phyloP scores from a whole-genome alignment of 2,888 invertebrate genomes.

The Lepidocyrtinus sp. region DNA sequence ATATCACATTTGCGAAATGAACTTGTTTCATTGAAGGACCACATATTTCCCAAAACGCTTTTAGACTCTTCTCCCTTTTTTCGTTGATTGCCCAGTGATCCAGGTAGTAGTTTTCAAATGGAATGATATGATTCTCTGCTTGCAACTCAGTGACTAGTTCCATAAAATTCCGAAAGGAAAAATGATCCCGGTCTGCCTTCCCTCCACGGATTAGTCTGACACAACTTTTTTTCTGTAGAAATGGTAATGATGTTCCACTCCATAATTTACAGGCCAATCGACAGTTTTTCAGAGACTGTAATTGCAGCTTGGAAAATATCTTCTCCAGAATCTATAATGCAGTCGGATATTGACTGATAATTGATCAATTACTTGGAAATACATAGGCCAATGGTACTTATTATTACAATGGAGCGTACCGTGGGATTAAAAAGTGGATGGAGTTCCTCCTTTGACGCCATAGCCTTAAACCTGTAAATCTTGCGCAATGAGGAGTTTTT shows the following conservation, averaged over 20 bases:
- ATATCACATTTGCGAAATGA: slow-evolving; percentile 59
- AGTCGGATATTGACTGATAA: too few species aligned
- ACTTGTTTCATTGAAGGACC: slow-evolving; percentile 59
- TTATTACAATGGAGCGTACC: too few species aligned
- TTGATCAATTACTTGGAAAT: too few species aligned
- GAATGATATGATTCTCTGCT: slow-evolving; percentile 24
- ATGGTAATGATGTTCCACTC: slow-evolving; percentile 37
- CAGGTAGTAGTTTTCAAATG: slow-evolving; percentile 58
- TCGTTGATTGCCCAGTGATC: slow-evolving; percentile 63
- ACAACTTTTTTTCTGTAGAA: slow-evolving; percentile 51
- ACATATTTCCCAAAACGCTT: slow-evolving; percentile 58
- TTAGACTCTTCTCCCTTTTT: slow-evolving; percentile 51
- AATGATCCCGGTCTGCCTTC: slow-evolving; percentile 51
- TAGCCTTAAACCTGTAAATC: too few species aligned
- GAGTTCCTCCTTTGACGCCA: slow-evolving; percentile 20
- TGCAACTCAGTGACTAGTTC: slow-evolving; percentile 33
- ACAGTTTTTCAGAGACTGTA: slow-evolving; percentile 44
- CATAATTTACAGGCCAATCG: slow-evolving; percentile 53
- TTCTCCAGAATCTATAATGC: slow-evolving; percentile 52
- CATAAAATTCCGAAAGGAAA: slow-evolving; percentile 57
- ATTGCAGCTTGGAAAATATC: slow-evolving; percentile 45
- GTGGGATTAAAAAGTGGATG: slow-evolving; percentile 62
- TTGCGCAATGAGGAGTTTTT: too few species aligned
- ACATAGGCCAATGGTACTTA: too few species aligned
- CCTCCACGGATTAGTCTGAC: slow-evolving; percentile 57